phyloP scores from a whole-genome alignment of 1,140 invertebrate genomes.

The Probaryconus sp. region DNA sequence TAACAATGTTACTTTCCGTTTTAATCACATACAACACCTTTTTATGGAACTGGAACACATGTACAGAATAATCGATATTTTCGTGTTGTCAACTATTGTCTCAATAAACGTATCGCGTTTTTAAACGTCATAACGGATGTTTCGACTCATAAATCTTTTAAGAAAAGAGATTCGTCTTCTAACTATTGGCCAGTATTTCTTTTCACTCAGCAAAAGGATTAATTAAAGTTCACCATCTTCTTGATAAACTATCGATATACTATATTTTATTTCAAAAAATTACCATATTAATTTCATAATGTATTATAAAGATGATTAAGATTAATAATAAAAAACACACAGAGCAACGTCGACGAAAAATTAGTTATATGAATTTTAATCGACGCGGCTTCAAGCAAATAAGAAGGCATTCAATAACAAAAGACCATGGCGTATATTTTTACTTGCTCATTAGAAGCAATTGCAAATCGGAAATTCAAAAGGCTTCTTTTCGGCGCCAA shows the following conservation, averaged over 20 bases:
- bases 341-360: too few relatives aligned
- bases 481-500: slow-evolving; percentile 22
- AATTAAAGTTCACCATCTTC: too few relatives aligned
- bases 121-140: slow-evolving; percentile 12
- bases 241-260: too few relatives aligned
- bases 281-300: too few relatives aligned
- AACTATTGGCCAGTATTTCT: too few relatives aligned
- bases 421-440: slow-evolving; percentile 31
- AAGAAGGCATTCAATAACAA: slow-evolving; percentile 6
- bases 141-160: slow-evolving; percentile 23
- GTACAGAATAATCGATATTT: slow-evolving; percentile 47
- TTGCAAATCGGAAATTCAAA: slow-evolving; percentile 16
- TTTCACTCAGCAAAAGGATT: too few relatives aligned
- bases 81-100: slow-evolving; percentile 40
- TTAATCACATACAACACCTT: slow-evolving; percentile 28
- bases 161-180: slow-evolving; percentile 4
- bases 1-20: slow-evolving; percentile 33
- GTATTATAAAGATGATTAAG: too few relatives aligned
- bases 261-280: too few relatives aligned
- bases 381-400: slow-evolving; percentile 11
- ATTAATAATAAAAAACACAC: too few relatives aligned
- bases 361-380: too few relatives aligned
- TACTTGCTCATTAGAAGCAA: slow-evolving; percentile 17
- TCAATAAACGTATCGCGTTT: slow-evolving; percentile 19
- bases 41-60: slow-evolving; percentile 42